Conservation (phyloP, 2,888 invertebrate species). For the Eupsilia transversa region DNA sequence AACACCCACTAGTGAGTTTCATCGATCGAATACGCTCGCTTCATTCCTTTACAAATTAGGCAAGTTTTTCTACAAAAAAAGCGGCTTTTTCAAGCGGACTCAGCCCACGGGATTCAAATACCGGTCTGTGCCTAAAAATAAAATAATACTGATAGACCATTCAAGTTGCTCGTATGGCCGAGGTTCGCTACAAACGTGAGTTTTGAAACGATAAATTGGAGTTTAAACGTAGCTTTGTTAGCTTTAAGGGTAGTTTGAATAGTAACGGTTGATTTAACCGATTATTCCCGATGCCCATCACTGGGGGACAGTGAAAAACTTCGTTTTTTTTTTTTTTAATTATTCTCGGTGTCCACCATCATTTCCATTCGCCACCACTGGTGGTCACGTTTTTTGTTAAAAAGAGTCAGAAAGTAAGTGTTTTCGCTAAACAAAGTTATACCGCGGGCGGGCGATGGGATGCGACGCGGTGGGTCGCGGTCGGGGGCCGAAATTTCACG, state of each 20-base stretch:
- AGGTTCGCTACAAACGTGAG: constrained; percentile 19
- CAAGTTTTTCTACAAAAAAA: constrained; percentile 44
- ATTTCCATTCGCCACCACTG: too few relatives aligned
- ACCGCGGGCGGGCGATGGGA: too few relatives aligned
- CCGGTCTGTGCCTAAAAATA: constrained; percentile 54
- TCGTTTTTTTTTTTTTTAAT: too few relatives aligned
- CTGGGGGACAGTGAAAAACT: too few relatives aligned
- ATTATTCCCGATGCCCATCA: too few relatives aligned
- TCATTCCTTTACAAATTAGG: constrained; percentile 49
- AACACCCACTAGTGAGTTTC: constrained; percentile 29
- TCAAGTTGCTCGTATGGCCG: constrained; percentile 40
- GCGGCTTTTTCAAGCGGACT: constrained; percentile 35
- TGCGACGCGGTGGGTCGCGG: too few relatives aligned
- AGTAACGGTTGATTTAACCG: constrained; percentile 1
- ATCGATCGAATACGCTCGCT: constrained; percentile 28
- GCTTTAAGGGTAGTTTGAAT: constrained; percentile 2
- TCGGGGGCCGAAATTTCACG: too few relatives aligned
- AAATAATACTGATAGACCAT: constrained; percentile 53
- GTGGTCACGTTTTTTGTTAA: too few relatives aligned
- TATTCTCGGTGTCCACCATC: too few relatives aligned
- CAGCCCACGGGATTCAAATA: constrained; percentile 26
- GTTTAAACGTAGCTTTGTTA: constrained; percentile 30
- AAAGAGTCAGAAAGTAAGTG: too few relatives aligned
- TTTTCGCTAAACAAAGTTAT: too few relatives aligned
- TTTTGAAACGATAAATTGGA: constrained; percentile 35